Evolutionary conservation across 1,140 invertebrate genomes (phyloP).

Genomic region (Spodoptera litura): DNA sequence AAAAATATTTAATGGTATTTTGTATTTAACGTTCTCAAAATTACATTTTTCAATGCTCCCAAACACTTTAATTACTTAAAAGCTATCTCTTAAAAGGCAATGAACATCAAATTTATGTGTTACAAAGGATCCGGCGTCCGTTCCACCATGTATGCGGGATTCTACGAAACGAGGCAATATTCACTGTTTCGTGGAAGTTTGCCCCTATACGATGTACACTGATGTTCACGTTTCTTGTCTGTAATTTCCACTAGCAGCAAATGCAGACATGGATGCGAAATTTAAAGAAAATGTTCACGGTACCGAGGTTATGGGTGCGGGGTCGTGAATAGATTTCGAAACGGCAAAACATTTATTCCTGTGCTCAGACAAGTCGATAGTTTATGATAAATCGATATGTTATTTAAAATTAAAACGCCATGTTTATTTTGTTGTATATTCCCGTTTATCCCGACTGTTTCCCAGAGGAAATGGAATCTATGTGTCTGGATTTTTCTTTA

Average conservation of each 20-base stretch:
- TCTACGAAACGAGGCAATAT: background rate
- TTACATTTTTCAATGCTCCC: conserved; percentile 34
- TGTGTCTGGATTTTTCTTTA: conserved; percentile 28
- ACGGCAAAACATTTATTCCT: conserved; percentile 25
- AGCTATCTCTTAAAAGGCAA: conserved; percentile 59
- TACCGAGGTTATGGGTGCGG: background rate
- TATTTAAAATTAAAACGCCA: conserved; percentile 42
- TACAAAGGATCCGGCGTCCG: conserved; percentile 27
- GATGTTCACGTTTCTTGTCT: background rate
- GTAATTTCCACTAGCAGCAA: background rate
- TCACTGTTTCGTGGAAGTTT: background rate
- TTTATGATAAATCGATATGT: conserved; percentile 41
- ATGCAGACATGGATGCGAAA: conserved; percentile 3
- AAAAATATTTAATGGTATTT: conserved; percentile 6
- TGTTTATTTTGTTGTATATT: conserved; percentile 25
- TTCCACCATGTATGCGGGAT: conserved; percentile 27
- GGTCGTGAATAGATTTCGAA: conserved; percentile 25
- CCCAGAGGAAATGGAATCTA: conserved; percentile 34
- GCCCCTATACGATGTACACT: conserved; percentile 5
- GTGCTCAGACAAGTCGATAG: conserved; percentile 11
- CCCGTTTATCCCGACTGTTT: conserved; percentile 5
- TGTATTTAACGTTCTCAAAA: conserved; percentile 5
- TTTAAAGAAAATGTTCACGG: background rate
- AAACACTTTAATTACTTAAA: conserved; percentile 63
- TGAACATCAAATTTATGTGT: conserved; percentile 47